These are phyloP conservation scores for Anguilla megastoma DNA, from an alignment of 2,797 vertebrate genomes.

Conservation along the genomic window DNA sequence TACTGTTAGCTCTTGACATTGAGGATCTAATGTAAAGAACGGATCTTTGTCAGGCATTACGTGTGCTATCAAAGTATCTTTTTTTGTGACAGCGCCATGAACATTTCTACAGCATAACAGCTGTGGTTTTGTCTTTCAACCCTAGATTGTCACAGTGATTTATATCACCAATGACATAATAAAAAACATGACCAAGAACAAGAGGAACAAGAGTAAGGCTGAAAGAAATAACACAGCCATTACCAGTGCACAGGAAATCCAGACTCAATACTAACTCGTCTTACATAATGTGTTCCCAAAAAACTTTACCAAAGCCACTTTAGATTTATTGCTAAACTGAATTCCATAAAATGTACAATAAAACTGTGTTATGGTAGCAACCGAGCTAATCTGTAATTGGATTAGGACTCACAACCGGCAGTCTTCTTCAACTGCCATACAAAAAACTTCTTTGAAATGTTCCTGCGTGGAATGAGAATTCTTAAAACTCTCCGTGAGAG, in stretches of 20 bases:
- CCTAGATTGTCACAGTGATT: background rate
- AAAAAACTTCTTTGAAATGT: background rate
- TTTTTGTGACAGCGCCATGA: background rate
- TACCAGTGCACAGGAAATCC: background rate
- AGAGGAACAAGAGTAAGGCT: background rate
- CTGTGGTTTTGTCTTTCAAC: background rate
- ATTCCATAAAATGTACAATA: background rate
- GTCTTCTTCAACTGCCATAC: background rate
- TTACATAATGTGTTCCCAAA: background rate
- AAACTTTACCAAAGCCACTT: background rate
- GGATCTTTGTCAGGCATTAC: background rate
- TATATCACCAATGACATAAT: background rate
- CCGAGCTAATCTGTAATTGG: background rate
- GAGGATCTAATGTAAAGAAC: background rate
- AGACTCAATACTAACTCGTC: background rate
- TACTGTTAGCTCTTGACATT: background rate
- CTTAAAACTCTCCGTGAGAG: background rate
- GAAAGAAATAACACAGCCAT: background rate
- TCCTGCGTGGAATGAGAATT: background rate
- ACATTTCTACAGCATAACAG: background rate
- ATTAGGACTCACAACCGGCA: background rate
- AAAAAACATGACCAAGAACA: background rate
- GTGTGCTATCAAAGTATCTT: background rate
- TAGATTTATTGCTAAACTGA: background rate
- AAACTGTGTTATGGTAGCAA: background rate